Evolutionary conservation across 2,888 invertebrate genomes (phyloP).

Genomic region (Sphinx pinastri): DNA sequence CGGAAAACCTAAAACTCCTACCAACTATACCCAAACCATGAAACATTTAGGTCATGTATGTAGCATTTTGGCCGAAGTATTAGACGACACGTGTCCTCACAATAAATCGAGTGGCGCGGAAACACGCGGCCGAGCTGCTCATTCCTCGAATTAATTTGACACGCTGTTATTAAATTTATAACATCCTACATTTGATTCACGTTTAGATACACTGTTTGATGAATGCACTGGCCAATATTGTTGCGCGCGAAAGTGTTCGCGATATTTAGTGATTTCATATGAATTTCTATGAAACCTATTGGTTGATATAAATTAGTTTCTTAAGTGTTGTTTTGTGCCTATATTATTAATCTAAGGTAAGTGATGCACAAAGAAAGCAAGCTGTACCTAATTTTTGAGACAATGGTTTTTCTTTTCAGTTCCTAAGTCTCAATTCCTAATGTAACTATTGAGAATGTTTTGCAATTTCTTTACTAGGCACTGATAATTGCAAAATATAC

Average conservation of each 20-base stretch:
- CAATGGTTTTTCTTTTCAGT: no score
- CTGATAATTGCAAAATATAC: no score
- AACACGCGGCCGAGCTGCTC: slow-evolving; percentile 68
- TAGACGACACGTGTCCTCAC: slow-evolving; percentile 72
- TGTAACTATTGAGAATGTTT: no score
- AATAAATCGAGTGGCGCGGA: slow-evolving; percentile 69
- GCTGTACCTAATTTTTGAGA: no score
- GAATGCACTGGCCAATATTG: slow-evolving; percentile 39
- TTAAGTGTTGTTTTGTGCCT: no score
- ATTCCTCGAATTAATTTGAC: slow-evolving; percentile 84
- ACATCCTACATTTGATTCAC: slow-evolving; percentile 75
- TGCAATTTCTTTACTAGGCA: no score
- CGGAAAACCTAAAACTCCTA: slow-evolving; percentile 32
- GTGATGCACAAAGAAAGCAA: no score
- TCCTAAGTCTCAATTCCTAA: no score
- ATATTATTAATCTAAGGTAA: no score
- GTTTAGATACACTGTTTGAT: slow-evolving; percentile 52
- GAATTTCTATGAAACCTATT: no score
- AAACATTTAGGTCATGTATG: slow-evolving; percentile 26
- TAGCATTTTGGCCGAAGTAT: slow-evolving; percentile 65
- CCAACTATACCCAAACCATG: no score
- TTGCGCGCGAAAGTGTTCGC: slow-evolving; percentile 42
- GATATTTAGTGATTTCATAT: not conserved
- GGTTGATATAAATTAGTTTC: no score
- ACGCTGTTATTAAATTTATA: slow-evolving; percentile 82